These are phyloP conservation scores for Nasonia vitripennis DNA, from an alignment of 1,140 invertebrate genomes.

Conservation along the genomic window DNA sequence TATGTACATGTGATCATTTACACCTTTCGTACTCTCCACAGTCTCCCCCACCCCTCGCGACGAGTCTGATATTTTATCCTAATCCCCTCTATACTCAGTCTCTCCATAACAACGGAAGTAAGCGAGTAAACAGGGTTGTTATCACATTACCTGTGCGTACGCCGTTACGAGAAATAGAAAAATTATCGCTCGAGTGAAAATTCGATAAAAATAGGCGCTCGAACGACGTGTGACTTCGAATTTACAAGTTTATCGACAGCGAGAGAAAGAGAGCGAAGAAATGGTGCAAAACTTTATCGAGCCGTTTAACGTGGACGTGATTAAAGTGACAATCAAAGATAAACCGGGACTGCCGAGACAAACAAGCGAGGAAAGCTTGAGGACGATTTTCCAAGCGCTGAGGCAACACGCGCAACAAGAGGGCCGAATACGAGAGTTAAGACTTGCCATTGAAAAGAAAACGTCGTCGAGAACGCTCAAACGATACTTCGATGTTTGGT, in stretches of 20 bases:
- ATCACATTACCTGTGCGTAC: neutral
- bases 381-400: slow-evolving; percentile 1
- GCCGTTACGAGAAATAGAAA: neutral
- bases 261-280: neutral
- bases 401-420: slow-evolving; percentile 24
- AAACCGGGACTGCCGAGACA: slow-evolving; percentile 57
- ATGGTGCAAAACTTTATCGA: slow-evolving; percentile 32
- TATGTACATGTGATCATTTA: neutral
- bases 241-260: neutral
- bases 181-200: neutral
- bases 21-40: neutral
- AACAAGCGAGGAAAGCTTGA: neutral
- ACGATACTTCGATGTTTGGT: slow-evolving; percentile 62
- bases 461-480: slow-evolving; percentile 37
- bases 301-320: slow-evolving; percentile 47
- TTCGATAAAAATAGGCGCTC: neutral
- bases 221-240: neutral
- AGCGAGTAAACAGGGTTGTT: neutral
- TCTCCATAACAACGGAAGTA: slow-evolving; percentile 5
- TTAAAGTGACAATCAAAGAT: slow-evolving; percentile 71
- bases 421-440: neutral
- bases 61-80: neutral
- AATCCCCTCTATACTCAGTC: neutral
- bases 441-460: slow-evolving; percentile 28
- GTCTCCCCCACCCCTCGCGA: no score